Evolutionary conservation across 2,888 invertebrate genomes (phyloP).

Genomic region (Keiferia lycopersicella): DNA sequence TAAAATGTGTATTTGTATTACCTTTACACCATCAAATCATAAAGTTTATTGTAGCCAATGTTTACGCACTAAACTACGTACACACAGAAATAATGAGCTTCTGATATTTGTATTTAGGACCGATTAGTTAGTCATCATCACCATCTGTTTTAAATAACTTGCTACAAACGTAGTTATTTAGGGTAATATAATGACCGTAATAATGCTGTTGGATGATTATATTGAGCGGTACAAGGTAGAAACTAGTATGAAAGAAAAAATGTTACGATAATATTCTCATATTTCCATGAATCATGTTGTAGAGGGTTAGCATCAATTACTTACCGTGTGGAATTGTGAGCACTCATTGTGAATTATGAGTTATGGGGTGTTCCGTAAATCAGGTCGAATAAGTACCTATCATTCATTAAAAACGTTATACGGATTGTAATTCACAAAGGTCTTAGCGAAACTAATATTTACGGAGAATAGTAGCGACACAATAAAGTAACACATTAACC

Average conservation of each 20-base stretch:
- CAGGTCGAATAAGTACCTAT: constrained; percentile 17
- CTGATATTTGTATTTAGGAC: constrained; percentile 1
- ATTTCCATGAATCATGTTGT: neutral
- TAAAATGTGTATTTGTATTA: neutral
- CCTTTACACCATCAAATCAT: neutral
- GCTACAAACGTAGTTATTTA: constrained; percentile 22
- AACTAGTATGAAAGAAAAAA: neutral
- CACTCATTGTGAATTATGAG: constrained; percentile 6
- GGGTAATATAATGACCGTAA: neutral
- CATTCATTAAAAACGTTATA: constrained; percentile 9
- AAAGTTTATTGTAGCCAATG: neutral
- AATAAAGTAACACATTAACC: constrained; percentile 11
- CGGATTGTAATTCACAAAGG: neutral
- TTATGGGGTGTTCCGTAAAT: constrained; percentile 13
- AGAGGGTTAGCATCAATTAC: neutral
- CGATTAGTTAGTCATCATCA: constrained; percentile 47
- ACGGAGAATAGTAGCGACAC: neutral
- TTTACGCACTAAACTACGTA: neutral
- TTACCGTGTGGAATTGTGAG: neutral
- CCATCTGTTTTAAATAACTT: constrained; percentile 52
- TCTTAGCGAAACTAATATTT: constrained; percentile 2
- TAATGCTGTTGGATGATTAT: neutral
- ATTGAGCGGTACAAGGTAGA: too few relatives aligned
- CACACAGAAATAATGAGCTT: constrained; percentile 11
- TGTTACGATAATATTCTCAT: neutral